Evolutionary conservation across 2,888 invertebrate genomes (phyloP).

Genomic region (Eledone cirrhosa): DNA sequence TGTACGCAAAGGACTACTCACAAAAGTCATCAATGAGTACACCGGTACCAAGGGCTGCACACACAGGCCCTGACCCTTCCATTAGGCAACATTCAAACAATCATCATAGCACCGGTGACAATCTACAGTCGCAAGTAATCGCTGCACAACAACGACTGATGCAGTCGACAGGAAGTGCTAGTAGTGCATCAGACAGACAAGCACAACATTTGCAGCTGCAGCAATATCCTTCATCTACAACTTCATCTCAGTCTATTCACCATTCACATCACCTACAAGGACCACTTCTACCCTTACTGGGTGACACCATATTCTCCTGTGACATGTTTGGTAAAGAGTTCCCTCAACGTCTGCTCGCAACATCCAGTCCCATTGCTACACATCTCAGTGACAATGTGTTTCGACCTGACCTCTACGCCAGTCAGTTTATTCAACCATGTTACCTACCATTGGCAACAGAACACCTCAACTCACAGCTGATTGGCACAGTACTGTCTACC

Average conservation of each 20-base stretch:
- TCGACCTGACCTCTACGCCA: background rate
- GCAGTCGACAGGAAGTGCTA: background rate
- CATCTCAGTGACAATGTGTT: slow-evolving; percentile 9
- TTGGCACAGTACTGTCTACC: background rate
- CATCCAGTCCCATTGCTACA: background rate
- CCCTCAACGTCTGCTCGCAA: background rate
- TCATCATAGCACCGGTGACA: background rate
- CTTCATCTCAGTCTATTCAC: background rate
- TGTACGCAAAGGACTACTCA: background rate
- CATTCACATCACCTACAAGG: background rate
- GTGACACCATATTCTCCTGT: slow-evolving; percentile 8
- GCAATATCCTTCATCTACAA: background rate
- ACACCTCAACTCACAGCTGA: background rate
- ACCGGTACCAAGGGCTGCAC: background rate
- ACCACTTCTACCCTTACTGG: background rate
- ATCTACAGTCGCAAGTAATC: background rate
- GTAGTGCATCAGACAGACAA: background rate
- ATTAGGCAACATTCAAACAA: background rate
- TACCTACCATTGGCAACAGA: background rate
- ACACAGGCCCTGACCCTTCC: background rate
- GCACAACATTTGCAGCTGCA: background rate
- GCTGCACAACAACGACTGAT: background rate
- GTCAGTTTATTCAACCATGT: background rate
- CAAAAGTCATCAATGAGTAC: background rate
- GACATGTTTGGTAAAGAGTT: slow-evolving; percentile 7